Evolutionary conservation across 2,888 invertebrate species (phyloP).

Genomic region (Scelioninae gen. 2): DNA sequence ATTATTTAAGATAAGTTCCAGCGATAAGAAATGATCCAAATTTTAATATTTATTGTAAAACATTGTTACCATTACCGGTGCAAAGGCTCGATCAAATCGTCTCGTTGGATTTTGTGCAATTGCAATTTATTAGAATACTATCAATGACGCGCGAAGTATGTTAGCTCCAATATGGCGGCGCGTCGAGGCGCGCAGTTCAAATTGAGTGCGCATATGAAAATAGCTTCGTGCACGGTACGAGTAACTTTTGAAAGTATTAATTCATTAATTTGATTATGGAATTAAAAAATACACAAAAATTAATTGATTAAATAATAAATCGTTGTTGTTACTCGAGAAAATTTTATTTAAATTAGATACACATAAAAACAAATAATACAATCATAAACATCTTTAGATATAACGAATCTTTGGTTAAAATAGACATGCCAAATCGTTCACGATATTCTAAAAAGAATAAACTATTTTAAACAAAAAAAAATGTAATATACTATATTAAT

Average conservation of each 20-base stretch:
- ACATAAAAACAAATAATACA: not conserved
- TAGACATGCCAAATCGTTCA: too few relatives aligned
- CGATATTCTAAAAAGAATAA: too few relatives aligned
- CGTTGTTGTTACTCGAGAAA: not conserved
- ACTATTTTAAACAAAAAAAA: too few relatives aligned
- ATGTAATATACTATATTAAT: too few relatives aligned
- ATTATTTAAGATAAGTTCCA: constrained; percentile 3
- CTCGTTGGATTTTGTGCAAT: not conserved
- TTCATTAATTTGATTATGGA: not conserved
- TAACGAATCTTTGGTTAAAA: too few relatives aligned
- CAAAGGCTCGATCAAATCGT: not conserved
- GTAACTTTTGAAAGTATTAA: constrained; percentile 2
- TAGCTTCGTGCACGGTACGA: not conserved
- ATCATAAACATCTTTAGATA: too few relatives aligned
- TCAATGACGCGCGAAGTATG: not conserved
- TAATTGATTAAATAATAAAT: not conserved
- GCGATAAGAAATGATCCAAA: not conserved
- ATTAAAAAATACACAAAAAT: not conserved
- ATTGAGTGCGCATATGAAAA: not conserved
- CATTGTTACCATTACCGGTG: not conserved
- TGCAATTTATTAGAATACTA: constrained; percentile 3
- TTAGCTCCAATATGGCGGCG: constrained; percentile 2
- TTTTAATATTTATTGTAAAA: not conserved
- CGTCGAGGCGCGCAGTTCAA: not conserved
- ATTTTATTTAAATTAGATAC: not conserved